Evolutionary conservation across 2,888 invertebrate species (phyloP), one percentile per base, ranked within the genome.

Genomic region (Notodonta dromedarius): DNA sequence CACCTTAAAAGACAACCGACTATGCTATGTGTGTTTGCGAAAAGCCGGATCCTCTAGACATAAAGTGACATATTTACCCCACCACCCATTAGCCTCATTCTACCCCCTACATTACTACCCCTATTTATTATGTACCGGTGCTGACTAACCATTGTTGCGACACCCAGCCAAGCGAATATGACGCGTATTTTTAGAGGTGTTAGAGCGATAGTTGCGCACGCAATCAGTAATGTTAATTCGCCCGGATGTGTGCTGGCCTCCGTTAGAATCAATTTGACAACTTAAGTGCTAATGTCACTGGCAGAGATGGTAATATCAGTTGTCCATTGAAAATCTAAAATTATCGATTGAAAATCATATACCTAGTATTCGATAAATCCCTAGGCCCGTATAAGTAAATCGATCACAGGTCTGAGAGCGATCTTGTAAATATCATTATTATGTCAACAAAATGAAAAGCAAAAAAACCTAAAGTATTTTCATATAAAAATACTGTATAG

Each of bases 221-320:
- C 48, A 69, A 72, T 71, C 69, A 74, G 66, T 69, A 61, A 76
- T 79, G 78, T 66, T 73, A 78, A 80, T 78, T 73, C 67, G 24
- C 52, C 59, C 60, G 66, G 60, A 69, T 69, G 62, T 73, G 69
- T 67, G 63, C 59, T 65, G 69, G 58, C 61, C 64, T 65, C 44
- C 63, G 56, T 71, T 64, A 73, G 78, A 78, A 77, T 78, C 73
- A 73, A 70, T 71, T 77, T 73, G 73, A 81, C 79, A 72, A 65
- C 57, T 68, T 63, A 69, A 73, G 73, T 63, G 62, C 60, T 65
- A 58, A 58, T 78, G 82, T 78, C 82, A 79, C 53, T 35, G 46
- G 32, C 82, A 79, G 71, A 57, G 58, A 14, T 51, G 50, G 4
- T 67, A 73, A 67, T 64, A 61, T 59, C 60, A 50, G 66, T 40